Evolutionary conservation across 2,113 vertebrate species (phyloP), one percentile per base, ranked within the genome.

Genomic region (Collichthys lucidus): DNA sequence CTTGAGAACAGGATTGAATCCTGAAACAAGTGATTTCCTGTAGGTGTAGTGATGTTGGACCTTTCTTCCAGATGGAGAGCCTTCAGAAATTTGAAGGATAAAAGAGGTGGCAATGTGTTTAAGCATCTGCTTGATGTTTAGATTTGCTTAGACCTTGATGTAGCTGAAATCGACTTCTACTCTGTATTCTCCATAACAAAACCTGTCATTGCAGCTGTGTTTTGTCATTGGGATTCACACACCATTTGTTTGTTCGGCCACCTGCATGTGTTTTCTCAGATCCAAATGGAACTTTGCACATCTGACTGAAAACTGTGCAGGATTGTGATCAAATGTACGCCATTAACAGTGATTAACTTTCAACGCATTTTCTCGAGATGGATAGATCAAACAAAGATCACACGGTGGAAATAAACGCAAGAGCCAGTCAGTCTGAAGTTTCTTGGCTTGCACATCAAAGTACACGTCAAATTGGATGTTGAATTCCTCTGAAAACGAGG

Each of bases 151-250:
- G n/a, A 55, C 17, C 35, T 75, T 75, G 31, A 44, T 29, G 53
- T 64, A 15, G 20, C 50, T 49, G 6, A 53, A 70, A 22, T 17
- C 16, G 12, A 16, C 20, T 29, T 52, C 16, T 64, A 62, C 40
- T 17, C 49, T 12, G 31, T 50, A 40, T 63, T 63, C 67, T 0
- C 11, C 46, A 22, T 46, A 59, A 2, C 29, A 1, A 14, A 14
- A 31, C 50, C 40, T 29, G 24, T 61, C 5, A 65, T 5, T 55
- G 72, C 46, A 62, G 49, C 52, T 77, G 52, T 53, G 49, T 60
- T 72, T 63, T 71, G 59, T 61, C 22, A 42, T 47, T 49, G 11
- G 15, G 31, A 19, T 60, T 80, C 35, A 42, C 16, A 2, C 2
- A 6, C 3, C 19, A 4, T 64, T 62, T 63, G 35, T 63, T 20